Conservation (phyloP, 2,888 invertebrate genomes). For the Thalpophila matura region DNA sequence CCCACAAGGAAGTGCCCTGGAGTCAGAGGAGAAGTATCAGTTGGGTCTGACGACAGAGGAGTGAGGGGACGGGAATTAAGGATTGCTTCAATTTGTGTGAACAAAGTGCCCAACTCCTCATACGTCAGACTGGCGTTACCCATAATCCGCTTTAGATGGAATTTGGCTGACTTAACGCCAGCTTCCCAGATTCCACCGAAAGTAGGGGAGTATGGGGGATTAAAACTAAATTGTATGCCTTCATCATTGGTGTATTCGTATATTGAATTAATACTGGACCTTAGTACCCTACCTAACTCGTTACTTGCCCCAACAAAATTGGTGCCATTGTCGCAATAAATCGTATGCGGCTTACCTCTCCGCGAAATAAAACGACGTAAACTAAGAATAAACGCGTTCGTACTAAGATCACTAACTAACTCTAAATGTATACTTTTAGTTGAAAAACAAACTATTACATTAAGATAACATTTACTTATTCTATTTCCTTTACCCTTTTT, state of each 20-base stretch:
- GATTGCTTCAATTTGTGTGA: constrained; percentile 23
- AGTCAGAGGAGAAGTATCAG: constrained; percentile 5
- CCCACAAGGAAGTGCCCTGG: too few species aligned
- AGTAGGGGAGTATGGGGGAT: constrained; percentile 7
- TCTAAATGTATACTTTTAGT: constrained; percentile 18
- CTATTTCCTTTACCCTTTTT: constrained; percentile 12
- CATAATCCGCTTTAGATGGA: constrained; percentile 8
- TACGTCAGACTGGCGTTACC: constrained; percentile 6
- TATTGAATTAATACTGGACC: neutral
- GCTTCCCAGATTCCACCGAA: constrained; percentile 11
- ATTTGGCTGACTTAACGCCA: constrained; percentile 22
- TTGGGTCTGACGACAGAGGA: constrained; percentile 21
- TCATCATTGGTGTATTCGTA: neutral
- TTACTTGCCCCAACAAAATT: constrained; percentile 23
- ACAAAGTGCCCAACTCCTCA: constrained; percentile 21
- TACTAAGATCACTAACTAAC: constrained; percentile 13
- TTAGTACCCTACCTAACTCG: too few species aligned
- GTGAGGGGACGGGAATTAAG: constrained; percentile 17
- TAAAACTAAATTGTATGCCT: constrained; percentile 9
- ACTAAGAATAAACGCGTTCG: constrained; percentile 13
- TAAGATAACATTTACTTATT: constrained; percentile 12
- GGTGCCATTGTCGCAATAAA: constrained; percentile 21
- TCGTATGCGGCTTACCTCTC: constrained; percentile 8
- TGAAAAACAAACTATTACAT: constrained; percentile 17
- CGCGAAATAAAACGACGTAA: constrained; percentile 11